Base-by-base conservation (phyloP, 92 coral and sea anemone genomes). In the Paramuricea clavata region DNA sequence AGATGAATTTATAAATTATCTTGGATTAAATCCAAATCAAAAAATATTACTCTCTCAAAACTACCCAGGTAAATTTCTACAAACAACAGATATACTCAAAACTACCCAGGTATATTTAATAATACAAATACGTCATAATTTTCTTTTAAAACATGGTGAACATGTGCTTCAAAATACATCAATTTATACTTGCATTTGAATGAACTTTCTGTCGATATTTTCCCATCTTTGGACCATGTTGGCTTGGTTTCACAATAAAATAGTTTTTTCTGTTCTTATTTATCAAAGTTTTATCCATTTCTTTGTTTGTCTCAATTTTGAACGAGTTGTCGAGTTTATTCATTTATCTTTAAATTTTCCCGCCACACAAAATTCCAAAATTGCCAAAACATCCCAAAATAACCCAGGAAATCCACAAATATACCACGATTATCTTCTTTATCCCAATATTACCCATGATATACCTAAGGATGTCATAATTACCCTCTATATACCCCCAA, bases 51-150 rank as follows among this genome's bases (percentile, higher is more conserved):
- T 96, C 0, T 84, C 89, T 31, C 98, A 96, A 83, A 96, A 89
- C 70, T 95, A 96, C 60, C 93, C 93, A 49, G 98, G 99, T 93
- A 56, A 21, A 9, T n/a, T n/a, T n/a, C n/a, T n/a, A n/a, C n/a
- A n/a, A n/a, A n/a, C n/a, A n/a, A n/a, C n/a, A n/a, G n/a, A n/a
- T n/a, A n/a, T n/a, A n/a, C n/a, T n/a, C n/a, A n/a, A n/a, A n/a
- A n/a, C n/a, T n/a, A n/a, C n/a, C n/a, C n/a, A n/a, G n/a, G n/a
- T n/a, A n/a, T n/a, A n/a, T n/a, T n/a, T n/a, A n/a, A n/a, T n/a
- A n/a, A n/a, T n/a, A n/a, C n/a, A n/a, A n/a, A n/a, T n/a, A n/a
- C n/a, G n/a, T n/a, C n/a, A n/a, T n/a, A n/a, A n/a, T n/a, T n/a
- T n/a, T n/a, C n/a, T n/a, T n/a, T n/a, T n/a, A 36, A 36, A 36